Evolutionary conservation across 2,888 invertebrate species (phyloP).

Genomic region (Cordilura impudica): DNA sequence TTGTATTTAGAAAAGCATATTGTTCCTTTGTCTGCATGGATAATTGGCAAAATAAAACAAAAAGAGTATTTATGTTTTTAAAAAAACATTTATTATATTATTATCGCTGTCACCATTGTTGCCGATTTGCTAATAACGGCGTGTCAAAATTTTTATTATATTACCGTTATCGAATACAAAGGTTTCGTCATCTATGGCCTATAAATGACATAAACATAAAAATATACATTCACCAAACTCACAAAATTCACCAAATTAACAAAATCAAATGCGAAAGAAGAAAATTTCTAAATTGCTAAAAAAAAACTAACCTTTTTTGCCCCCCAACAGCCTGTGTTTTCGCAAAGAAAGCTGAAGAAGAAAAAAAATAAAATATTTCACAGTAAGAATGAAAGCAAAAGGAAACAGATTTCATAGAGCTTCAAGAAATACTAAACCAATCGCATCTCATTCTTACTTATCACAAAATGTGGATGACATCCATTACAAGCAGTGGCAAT

Average conservation of each 20-base stretch:
- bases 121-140: slow-evolving; percentile 3
- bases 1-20: background rate
- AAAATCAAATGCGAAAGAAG: background rate
- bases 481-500: slow-evolving; percentile 23
- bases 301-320: background rate
- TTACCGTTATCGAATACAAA: slow-evolving; percentile 39
- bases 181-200: slow-evolving; percentile 40
- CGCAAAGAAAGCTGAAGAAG: background rate
- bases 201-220: slow-evolving; percentile 51
- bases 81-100: slow-evolving; percentile 10
- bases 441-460: slow-evolving; percentile 3
- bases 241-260: background rate
- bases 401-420: slow-evolving; percentile 5
- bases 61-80: slow-evolving; percentile 25
- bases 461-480: background rate
- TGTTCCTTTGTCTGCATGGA: background rate
- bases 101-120: slow-evolving; percentile 10
- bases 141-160: slow-evolving; percentile 48
- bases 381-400: background rate
- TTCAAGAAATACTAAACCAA: slow-evolving; percentile 35
- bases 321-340: background rate
- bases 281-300: background rate
- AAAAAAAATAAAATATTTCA: background rate
- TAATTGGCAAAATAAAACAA: slow-evolving; percentile 19
- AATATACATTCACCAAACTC: slow-evolving; percentile 29